A percentile compares a stretch with the other conserved stretches of the same genome.
phyloP scores from a whole-genome alignment of 2,797 vertebrate species.

The Brachyrhaphis roseni region DNA sequence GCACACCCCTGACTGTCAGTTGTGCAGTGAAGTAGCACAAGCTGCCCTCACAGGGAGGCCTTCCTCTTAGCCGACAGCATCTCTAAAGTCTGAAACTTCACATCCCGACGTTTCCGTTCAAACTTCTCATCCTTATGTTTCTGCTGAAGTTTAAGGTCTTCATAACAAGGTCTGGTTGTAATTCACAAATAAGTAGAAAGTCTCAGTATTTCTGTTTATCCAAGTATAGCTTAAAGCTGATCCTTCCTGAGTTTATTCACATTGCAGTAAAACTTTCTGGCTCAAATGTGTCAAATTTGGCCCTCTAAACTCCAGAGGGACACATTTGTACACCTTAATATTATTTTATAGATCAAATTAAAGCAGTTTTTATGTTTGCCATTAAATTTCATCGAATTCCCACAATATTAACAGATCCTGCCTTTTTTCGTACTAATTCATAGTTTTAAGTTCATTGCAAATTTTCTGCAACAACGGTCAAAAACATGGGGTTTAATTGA shows the following conservation, averaged over 20 bases:
- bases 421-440: too few relatives aligned
- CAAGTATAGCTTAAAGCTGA: not conserved
- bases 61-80: not conserved
- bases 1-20: constrained; percentile 55
- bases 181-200: not conserved
- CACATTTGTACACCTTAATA: too few relatives aligned
- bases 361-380: too few relatives aligned
- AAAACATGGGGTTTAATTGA: too few relatives aligned
- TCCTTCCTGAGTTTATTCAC: not conserved
- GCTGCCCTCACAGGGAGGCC: constrained; percentile 23
- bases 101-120: not conserved
- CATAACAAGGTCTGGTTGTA: not conserved
- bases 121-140: not conserved
- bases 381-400: too few relatives aligned
- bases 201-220: not conserved
- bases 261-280: too few relatives aligned
- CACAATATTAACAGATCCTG: too few relatives aligned
- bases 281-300: too few relatives aligned
- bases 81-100: not conserved
- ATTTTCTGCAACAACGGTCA: too few relatives aligned
- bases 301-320: too few relatives aligned
- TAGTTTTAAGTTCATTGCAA: too few relatives aligned
- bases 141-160: not conserved
- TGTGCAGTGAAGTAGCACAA: constrained; percentile 63
- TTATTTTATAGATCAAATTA: too few relatives aligned